Evolutionary conservation across 2,888 invertebrate genomes (phyloP).

Genomic region (Monochamus alternatus): DNA sequence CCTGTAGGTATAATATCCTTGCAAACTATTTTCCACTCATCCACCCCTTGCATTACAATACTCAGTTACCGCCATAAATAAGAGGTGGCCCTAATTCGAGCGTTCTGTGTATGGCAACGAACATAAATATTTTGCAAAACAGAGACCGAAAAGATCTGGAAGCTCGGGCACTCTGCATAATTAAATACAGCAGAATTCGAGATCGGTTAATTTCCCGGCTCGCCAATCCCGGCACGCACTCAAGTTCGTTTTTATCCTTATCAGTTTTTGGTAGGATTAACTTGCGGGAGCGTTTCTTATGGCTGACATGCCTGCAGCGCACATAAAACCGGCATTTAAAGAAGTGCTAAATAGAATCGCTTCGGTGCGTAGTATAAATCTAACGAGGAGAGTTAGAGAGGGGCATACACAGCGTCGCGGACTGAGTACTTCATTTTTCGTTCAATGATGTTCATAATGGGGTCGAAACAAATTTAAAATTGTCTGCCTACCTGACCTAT

Average conservation of each 20-base stretch:
- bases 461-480: too few relatives aligned
- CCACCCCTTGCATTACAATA: slow-evolving; percentile 6
- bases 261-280: slow-evolving; percentile 36
- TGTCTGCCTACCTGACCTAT: too few relatives aligned
- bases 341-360: slow-evolving; percentile 1
- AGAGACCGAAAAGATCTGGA: slow-evolving; percentile 10
- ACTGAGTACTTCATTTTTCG: too few relatives aligned
- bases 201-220: slow-evolving; percentile 23
- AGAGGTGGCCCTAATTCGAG: slow-evolving; percentile 3
- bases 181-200: slow-evolving; percentile 32
- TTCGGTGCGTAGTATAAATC: too few relatives aligned
- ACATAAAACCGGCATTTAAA: slow-evolving; percentile 34
- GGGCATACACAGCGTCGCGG: too few relatives aligned
- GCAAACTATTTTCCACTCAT: slow-evolving; percentile 1
- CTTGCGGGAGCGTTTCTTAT: slow-evolving; percentile 27
- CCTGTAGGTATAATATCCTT: background rate
- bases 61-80: slow-evolving; percentile 7
- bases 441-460: too few relatives aligned
- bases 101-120: background rate
- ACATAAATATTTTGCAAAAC: slow-evolving; percentile 6
- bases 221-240: slow-evolving; percentile 37
- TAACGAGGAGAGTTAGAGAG: too few relatives aligned
- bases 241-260: slow-evolving; percentile 18
- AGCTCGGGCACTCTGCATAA: slow-evolving; percentile 35
- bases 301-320: slow-evolving; percentile 32